Evolutionary conservation across 2,113 vertebrate species (phyloP).

Genomic region (Bubo scandiacus): DNA sequence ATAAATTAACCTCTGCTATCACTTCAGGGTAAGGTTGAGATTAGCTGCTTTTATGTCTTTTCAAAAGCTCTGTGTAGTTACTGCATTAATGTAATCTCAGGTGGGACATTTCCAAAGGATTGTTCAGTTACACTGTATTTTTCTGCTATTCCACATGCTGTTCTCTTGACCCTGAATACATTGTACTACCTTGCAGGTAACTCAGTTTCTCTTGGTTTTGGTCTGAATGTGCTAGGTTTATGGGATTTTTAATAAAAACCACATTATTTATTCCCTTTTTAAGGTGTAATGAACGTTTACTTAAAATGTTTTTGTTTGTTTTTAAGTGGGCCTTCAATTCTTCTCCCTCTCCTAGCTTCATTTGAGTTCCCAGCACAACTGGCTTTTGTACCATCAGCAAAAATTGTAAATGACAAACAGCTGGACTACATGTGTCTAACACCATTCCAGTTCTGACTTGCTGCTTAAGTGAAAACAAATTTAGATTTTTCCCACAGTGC

Average conservation of each 20-base stretch:
- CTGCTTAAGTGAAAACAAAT: conserved; percentile 17
- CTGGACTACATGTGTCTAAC: neutral
- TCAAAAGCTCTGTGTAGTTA: neutral
- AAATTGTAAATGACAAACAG: conserved; percentile 17
- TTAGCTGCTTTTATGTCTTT: conserved; percentile 13
- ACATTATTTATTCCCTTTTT: neutral
- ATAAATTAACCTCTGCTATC: conserved; percentile 56
- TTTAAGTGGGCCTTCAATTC: neutral
- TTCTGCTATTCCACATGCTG: neutral
- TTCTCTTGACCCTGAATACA: neutral
- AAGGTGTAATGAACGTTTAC: neutral
- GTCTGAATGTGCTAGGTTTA: neutral
- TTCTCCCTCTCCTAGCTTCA: neutral
- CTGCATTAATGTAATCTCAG: conserved; percentile 3
- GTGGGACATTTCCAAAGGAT: neutral
- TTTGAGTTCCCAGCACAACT: neutral
- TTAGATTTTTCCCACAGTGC: neutral
- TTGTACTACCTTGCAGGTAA: neutral
- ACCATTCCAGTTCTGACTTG: neutral
- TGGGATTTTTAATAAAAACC: no score
- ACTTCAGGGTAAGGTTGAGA: conserved; percentile 14
- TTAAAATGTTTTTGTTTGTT: neutral
- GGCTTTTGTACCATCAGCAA: conserved; percentile 1
- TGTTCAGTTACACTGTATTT: neutral
- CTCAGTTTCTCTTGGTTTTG: neutral